Evolutionary conservation across 1,140 invertebrate genomes (phyloP), one percentile per base, ranked within the genome.

Genomic region (Drosophila biarmipes): DNA sequence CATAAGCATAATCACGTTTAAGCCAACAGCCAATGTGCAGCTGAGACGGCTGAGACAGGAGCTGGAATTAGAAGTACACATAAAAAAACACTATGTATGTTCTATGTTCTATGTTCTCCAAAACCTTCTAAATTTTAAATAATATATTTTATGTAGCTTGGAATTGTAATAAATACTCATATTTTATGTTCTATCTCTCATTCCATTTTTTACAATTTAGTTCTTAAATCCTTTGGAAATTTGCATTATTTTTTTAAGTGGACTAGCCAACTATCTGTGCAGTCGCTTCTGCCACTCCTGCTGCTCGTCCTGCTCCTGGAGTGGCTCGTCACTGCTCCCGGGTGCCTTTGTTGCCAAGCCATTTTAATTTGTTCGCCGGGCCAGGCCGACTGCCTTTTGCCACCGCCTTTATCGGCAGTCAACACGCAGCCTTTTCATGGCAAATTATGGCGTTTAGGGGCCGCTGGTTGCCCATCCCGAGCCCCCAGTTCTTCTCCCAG

Each of bases 1-100:
- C 85, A 90, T 89, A 89, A 89, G 85, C 79, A 89, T 89, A 89
- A 90, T 89, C 85, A 84, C 73, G 85, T 89, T 90, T 89, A 89
- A 89, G 84, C 85, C 84, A 90, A 74, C 80, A 87, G 72, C 38
- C 72, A 84, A 54, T 78, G 61, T 63, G 76, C 85, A 84, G 85
- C 80, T 90, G 84, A 67, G 78, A 55, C 73, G 31, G 12, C 67
- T 29, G 59, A 61, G 43, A 79, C 79, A 78, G 51, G 24, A 52
- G 45, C 37, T 17, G 38, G 19, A 74, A 64, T 40, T 68, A 68
- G 42, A 49, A 48, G 21, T 55, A 69, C 38, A 67, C 63, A 52
- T 52, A 0, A 64, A n/a, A n/a, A n/a, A n/a, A n/a, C n/a, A n/a
- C n/a, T n/a, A n/a, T n/a, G n/a, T n/a, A n/a, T n/a, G n/a, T n/a